Evolutionary conservation across 2,888 invertebrate species (phyloP).

Genomic region (Cheilosia variabilis): DNA sequence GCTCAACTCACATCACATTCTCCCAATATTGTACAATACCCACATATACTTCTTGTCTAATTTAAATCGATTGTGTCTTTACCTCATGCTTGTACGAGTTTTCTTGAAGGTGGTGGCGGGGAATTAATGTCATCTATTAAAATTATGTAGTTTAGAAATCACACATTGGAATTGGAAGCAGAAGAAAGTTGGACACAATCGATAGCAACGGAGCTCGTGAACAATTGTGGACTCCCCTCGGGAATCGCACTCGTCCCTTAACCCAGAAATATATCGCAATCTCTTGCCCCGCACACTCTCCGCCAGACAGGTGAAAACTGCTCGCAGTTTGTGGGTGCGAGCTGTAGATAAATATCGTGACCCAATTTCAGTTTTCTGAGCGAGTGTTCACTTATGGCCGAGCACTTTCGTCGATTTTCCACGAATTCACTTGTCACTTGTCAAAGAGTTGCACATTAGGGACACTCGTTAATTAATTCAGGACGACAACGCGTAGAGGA

Average conservation of each 20-base stretch:
- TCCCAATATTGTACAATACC: slow-evolving; percentile 66
- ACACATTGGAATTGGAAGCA: slow-evolving; percentile 44
- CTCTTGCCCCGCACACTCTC: slow-evolving; percentile 41
- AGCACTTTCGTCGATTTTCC: slow-evolving; percentile 67
- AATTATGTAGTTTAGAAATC: slow-evolving; percentile 72
- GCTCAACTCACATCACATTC: slow-evolving; percentile 33
- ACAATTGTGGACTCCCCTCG: slow-evolving; percentile 38
- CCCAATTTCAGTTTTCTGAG: slow-evolving; percentile 79
- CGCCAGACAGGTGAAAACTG: slow-evolving; percentile 78
- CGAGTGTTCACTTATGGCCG: slow-evolving; percentile 60
- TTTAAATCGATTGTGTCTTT: slow-evolving; percentile 74
- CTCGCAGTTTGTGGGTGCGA: slow-evolving; percentile 71
- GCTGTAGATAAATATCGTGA: slow-evolving; percentile 76
- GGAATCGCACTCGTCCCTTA: slow-evolving; percentile 52
- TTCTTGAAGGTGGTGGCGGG: slow-evolving; percentile 60
- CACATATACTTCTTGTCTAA: slow-evolving; percentile 61
- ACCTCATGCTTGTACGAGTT: slow-evolving; percentile 67
- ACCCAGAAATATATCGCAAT: slow-evolving; percentile 56
- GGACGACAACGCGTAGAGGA: slow-evolving; percentile 47
- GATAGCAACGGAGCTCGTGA: slow-evolving; percentile 56
- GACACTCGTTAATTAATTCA: slow-evolving; percentile 54
- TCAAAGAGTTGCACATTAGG: slow-evolving; percentile 51
- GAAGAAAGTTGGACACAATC: slow-evolving; percentile 70
- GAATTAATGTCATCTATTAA: slow-evolving; percentile 74
- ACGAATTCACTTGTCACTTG: slow-evolving; percentile 74